phyloP scores from a whole-genome alignment of 2,797 vertebrate genomes.

The Etheostoma perlongum region DNA sequence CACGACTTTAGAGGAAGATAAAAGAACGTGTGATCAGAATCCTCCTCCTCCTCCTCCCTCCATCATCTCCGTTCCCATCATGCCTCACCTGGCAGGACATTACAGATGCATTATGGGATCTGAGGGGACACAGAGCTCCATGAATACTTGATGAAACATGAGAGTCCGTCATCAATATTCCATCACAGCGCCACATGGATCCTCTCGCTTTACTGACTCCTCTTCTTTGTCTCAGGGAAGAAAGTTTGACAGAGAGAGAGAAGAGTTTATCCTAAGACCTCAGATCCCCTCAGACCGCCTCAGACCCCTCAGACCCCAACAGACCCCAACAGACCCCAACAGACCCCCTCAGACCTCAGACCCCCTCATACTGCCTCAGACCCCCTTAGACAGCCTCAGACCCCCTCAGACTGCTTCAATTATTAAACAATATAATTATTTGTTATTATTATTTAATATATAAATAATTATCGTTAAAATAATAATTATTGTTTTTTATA shows the following conservation, averaged over 20 bases:
- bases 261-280: constrained; percentile 27
- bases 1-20: constrained; percentile 22
- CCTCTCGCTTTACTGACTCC: not conserved
- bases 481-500: too few species aligned
- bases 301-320: too few species aligned
- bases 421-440: too few species aligned
- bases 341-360: too few species aligned
- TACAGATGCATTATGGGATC: constrained; percentile 83
- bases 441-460: too few species aligned
- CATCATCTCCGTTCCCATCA: constrained; percentile 63
- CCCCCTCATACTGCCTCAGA: too few species aligned
- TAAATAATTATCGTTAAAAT: too few species aligned
- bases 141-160: constrained; percentile 86
- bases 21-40: not conserved
- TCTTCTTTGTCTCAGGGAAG: constrained; percentile 52
- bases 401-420: too few species aligned
- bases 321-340: not conserved
- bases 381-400: too few species aligned
- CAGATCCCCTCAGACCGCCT: too few species aligned
- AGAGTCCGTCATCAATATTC: constrained; percentile 83
- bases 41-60: constrained; percentile 6
- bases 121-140: constrained; percentile 62
- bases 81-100: constrained; percentile 75
- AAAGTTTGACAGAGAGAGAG: constrained; percentile 14
- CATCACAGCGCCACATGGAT: constrained; percentile 59